These are phyloP conservation scores for Keiferia lycopersicella DNA, from an alignment of 2,888 invertebrate genomes.

Conservation along the genomic window DNA sequence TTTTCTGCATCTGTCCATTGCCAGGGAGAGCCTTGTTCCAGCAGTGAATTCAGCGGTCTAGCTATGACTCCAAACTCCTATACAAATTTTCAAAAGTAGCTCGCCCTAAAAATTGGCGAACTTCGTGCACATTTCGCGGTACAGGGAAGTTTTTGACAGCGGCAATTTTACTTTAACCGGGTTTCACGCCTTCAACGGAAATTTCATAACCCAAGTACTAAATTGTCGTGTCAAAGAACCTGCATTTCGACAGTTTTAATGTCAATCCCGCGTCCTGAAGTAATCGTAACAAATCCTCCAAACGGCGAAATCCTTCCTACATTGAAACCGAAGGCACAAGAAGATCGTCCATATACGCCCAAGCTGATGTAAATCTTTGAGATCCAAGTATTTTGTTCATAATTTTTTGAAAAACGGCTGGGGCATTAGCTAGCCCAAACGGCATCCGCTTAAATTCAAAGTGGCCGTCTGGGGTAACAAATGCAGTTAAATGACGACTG, in stretches of 20 bases:
- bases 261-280: not conserved
- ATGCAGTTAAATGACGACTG: slow-evolving; percentile 35
- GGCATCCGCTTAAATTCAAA: slow-evolving; percentile 45
- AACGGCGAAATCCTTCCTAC: not conserved
- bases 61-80: slow-evolving; percentile 12
- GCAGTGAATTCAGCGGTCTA: slow-evolving; percentile 19
- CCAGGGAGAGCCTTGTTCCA: slow-evolving; percentile 24
- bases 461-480: slow-evolving; percentile 44
- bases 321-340: slow-evolving; percentile 14
- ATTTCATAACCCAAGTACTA: slow-evolving; percentile 31
- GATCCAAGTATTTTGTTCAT: slow-evolving; percentile 17
- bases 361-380: slow-evolving; percentile 5
- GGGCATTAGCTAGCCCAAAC: slow-evolving; percentile 42
- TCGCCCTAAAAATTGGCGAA: slow-evolving; percentile 28
- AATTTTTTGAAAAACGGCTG: slow-evolving; percentile 38
- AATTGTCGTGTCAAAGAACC: slow-evolving; percentile 27
- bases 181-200: slow-evolving; percentile 24
- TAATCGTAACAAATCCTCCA: slow-evolving; percentile 5
- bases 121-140: slow-evolving; percentile 28
- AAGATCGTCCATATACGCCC: slow-evolving; percentile 16
- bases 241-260: slow-evolving; percentile 30
- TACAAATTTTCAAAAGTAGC: slow-evolving; percentile 27
- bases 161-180: slow-evolving; percentile 25
- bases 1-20: slow-evolving; percentile 19
- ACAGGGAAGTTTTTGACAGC: slow-evolving; percentile 29